Conservation (phyloP, 2,888 invertebrate species). For the Spodoptera exigua region DNA sequence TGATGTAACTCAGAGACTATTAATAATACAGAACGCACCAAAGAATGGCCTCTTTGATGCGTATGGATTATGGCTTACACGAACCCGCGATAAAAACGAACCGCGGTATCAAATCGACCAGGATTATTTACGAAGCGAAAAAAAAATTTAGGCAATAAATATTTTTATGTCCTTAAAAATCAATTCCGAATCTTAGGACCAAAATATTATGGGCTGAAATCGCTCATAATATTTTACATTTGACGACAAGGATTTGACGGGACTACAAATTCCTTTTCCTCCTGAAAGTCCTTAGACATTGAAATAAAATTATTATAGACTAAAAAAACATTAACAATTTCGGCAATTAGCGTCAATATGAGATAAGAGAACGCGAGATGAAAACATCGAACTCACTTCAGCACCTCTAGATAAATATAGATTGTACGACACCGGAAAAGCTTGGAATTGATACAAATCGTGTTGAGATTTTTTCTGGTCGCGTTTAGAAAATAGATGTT, state of each 20-base stretch:
- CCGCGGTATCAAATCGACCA: conserved; percentile 47
- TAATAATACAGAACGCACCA: conserved; percentile 57
- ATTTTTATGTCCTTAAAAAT: conserved; percentile 9
- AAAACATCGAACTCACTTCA: background rate
- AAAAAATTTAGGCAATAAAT: conserved; percentile 37
- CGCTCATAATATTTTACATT: too few species aligned
- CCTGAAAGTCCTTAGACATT: too few species aligned
- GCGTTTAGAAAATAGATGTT: conserved; percentile 61
- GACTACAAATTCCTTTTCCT: too few species aligned
- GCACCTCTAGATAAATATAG: conserved; percentile 3
- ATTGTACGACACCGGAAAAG: conserved; percentile 7
- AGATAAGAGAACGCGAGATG: background rate
- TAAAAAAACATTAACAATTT: background rate
- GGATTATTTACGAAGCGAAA: conserved; percentile 42
- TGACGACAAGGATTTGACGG: too few species aligned
- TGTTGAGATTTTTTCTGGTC: conserved; percentile 19
- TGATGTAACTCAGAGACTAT: conserved; percentile 43
- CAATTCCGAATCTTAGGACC: conserved; percentile 6
- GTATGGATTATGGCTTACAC: conserved; percentile 38
- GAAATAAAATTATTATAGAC: background rate
- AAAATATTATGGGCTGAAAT: background rate
- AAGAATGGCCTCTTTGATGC: conserved; percentile 42
- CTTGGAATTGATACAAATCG: conserved; percentile 8
- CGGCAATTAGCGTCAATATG: background rate
- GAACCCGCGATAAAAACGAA: conserved; percentile 59